Base-by-base conservation (phyloP, 30 jellyfish, hydroid and myxozoan species). In the Aurelia sp. region DNA sequence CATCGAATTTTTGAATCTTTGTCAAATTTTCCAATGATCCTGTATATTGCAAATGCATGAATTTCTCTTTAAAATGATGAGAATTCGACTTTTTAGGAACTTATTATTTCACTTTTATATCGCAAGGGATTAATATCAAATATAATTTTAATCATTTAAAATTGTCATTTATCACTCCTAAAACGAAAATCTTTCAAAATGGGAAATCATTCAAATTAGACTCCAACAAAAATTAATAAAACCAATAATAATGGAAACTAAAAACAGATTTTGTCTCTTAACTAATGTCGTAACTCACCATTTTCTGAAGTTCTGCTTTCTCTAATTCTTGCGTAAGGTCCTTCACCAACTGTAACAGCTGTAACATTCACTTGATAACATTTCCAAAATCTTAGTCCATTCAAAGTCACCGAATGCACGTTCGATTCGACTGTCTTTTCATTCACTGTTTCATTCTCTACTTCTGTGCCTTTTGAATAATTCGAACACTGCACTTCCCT, bases 331-430 rank as follows among this genome's bases (percentile, higher is more conserved):
- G 68, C 22, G 21, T 17, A 72, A 20, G 27, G n/a, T 18, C 59
- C 72, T 18, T 17, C 83, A 7, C 55, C 69, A 40, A 75, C 60
- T 4, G 79, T 78, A 11, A 63, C 73, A 62, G 89, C 89, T 23
- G 71, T 57, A 19, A 64, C 62, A 11, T 51, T 41, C 81, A 78
- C 53, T 11, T 78, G 80, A 66, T 78, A 78, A 79, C 89, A 78
- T 9, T 78, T 47, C 89, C 89, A 78, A 52, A 10, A 78, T 16
- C 8, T 11, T 60, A 62, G 60, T 7, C 55, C 16, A 12, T 18
- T 21, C 30, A 30, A 37, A 44, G 64, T 65, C 13, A 5, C 31
- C 58, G 33, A 16, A 13, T 23, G 9, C 9, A 13, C 5, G 31
- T 35, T 6, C 9, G 16, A 6, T 71, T n/a, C 66, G 4, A 66